phyloP scores from a whole-genome alignment of 1,140 invertebrate species.

The Mamestra configurata region DNA sequence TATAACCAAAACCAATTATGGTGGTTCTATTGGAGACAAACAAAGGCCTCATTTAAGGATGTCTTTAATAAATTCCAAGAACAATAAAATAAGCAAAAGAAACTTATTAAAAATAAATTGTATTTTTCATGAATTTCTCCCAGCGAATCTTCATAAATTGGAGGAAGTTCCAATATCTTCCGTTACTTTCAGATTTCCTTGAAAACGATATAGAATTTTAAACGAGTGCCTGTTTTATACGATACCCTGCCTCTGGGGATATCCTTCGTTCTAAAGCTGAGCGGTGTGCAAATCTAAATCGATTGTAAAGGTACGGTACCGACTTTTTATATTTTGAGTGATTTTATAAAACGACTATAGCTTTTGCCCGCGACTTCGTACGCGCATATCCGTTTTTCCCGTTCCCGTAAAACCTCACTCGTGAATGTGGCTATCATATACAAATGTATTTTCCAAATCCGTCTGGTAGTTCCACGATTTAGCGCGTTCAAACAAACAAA shows the following conservation, averaged over 20 bases:
- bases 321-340: not conserved
- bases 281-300: constrained; percentile 24
- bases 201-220: constrained; percentile 28
- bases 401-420: too few relatives aligned
- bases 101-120: not conserved
- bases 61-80: not conserved
- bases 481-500: too few relatives aligned
- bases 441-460: too few relatives aligned
- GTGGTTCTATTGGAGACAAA: too few relatives aligned
- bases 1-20: too few relatives aligned
- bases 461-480: too few relatives aligned
- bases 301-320: not conserved
- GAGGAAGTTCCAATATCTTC: constrained; percentile 5
- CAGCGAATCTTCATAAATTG: constrained; percentile 13
- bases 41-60: too few relatives aligned
- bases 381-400: too few relatives aligned
- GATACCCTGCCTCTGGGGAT: not conserved
- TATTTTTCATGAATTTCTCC: not conserved
- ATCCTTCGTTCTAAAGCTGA: not conserved
- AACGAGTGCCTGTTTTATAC: constrained; percentile 25
- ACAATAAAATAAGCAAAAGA: not conserved
- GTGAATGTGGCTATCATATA: too few relatives aligned
- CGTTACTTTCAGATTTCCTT: constrained; percentile 2
- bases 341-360: not conserved
- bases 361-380: too few relatives aligned